phyloP scores from a whole-genome alignment of 2,113 vertebrate genomes.

The Hyaena hyaena region DNA sequence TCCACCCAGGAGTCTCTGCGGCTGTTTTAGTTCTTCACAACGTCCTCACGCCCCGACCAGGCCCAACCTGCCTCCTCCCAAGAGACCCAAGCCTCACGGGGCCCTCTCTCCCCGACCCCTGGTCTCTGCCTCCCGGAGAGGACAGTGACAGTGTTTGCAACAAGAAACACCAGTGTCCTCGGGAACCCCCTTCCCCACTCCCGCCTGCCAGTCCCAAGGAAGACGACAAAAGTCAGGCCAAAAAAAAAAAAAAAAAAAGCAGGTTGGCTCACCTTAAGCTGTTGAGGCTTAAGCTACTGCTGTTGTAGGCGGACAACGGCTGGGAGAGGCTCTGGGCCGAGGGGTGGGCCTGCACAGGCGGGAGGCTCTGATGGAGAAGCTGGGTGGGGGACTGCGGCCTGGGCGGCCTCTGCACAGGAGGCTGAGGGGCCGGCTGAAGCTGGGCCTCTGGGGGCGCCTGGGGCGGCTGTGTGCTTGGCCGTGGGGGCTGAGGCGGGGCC shows the following conservation, averaged over 20 bases:
- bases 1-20: neutral
- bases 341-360: conserved; percentile 87
- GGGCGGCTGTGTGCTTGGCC: conserved; percentile 83
- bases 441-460: conserved; percentile 85
- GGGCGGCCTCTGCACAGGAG: conserved; percentile 81
- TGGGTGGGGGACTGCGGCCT: conserved; percentile 88
- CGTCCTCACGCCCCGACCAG: neutral
- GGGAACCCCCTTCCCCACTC: fast-evolving
- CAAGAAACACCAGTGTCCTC: fast-evolving
- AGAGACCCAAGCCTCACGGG: neutral
- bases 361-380: conserved; percentile 86
- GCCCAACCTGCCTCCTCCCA: neutral
- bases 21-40: neutral
- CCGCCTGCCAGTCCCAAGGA: neutral
- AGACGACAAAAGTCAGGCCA: neutral
- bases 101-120: neutral
- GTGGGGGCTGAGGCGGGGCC: conserved; percentile 75
- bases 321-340: conserved; percentile 84
- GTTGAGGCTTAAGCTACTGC: conserved; percentile 94
- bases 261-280: conserved; percentile 91
- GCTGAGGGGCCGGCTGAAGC: conserved; percentile 81
- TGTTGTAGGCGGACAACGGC: conserved; percentile 91
- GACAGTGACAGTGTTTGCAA: neutral
- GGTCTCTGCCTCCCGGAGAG: neutral
- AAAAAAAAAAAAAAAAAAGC: no score